Conservation (phyloP, 92 coral and sea anemone species). For the Porites lobata region DNA sequence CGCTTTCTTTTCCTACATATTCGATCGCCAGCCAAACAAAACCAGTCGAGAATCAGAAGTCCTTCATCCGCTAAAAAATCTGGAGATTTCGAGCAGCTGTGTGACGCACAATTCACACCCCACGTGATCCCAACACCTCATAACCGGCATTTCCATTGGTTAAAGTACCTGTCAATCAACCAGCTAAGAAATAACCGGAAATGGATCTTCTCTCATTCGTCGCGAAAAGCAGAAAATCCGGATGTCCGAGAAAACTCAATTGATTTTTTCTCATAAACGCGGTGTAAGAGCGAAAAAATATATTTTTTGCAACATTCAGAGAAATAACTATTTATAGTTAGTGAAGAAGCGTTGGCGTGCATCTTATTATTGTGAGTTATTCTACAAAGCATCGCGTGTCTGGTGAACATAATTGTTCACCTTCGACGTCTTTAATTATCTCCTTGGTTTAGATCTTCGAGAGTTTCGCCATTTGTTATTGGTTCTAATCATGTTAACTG, state of each 20-base stretch:
- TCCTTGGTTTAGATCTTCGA: neutral
- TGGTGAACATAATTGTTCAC: neutral
- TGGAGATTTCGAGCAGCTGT: conserved; percentile 88
- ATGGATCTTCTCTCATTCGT: conserved; percentile 58
- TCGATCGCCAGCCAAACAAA: conserved; percentile 68
- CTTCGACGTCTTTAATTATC: neutral
- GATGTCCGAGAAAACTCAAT: conserved; percentile 38
- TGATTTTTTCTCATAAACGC: conserved; percentile 17
- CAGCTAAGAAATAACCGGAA: conserved; percentile 64
- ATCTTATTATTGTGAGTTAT: neutral
- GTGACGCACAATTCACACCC: conserved; percentile 88
- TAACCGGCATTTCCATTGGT: conserved; percentile 71
- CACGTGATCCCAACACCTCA: conserved; percentile 76
- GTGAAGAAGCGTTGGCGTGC: conserved; percentile 4
- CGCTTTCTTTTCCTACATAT: conserved; percentile 73
- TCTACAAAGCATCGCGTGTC: neutral
- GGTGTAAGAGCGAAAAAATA: too few species aligned
- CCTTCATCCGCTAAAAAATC: conserved; percentile 78
- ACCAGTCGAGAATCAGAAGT: conserved; percentile 60
- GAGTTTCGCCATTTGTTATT: conserved; percentile 1
- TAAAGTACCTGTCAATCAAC: conserved; percentile 77
- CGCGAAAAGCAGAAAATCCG: conserved; percentile 42
- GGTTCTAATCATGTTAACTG: conserved; percentile 8
- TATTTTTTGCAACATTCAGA: neutral
- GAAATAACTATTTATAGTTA: conserved; percentile 5